Percentiles rank a stretch among this genome's conserved stretches.
phyloP scores from a whole-genome alignment of 2,113 vertebrate species.

The Chaenogobius annularis region DNA sequence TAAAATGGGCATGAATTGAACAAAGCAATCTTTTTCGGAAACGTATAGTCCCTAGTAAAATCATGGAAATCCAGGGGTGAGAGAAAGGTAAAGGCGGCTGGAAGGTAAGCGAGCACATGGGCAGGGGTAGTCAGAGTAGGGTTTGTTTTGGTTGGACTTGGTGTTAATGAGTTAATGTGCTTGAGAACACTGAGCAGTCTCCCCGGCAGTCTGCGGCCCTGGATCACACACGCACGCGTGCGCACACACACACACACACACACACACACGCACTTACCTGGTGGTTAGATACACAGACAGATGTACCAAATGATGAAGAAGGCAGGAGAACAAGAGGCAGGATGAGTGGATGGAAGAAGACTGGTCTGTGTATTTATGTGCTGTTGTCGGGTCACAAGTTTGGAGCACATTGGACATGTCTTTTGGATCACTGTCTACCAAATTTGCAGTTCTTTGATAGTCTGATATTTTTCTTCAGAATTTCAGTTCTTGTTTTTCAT shows the following conservation, averaged over 20 bases:
- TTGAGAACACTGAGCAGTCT: constrained; percentile 45
- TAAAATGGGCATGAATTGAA: not conserved
- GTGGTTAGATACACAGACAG: constrained; percentile 8
- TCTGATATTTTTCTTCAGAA: no score
- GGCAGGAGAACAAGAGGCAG: constrained; percentile 14
- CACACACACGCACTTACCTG: constrained; percentile 36
- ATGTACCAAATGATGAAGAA: constrained; percentile 20
- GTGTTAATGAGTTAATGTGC: constrained; percentile 62
- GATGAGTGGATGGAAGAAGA: constrained; percentile 27
- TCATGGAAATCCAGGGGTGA: constrained; percentile 27
- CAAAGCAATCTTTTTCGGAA: not conserved
- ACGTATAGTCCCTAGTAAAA: constrained; percentile 15
- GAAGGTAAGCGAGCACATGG: not conserved
- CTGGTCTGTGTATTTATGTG: constrained; percentile 38
- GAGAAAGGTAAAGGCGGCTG: constrained; percentile 13
- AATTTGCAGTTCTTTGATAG: no score
- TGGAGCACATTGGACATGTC: no score
- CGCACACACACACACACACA: constrained; percentile 4
- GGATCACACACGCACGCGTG: constrained; percentile 33
- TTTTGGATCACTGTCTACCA: no score
- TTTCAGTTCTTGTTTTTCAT: no score
- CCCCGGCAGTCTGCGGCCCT: constrained; percentile 19
- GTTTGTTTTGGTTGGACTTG: constrained; percentile 51
- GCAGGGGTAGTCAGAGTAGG: not conserved
- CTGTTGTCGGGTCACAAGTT: no score